Evolutionary conservation across 1,140 invertebrate species (phyloP).

Genomic region (Musca domestica): DNA sequence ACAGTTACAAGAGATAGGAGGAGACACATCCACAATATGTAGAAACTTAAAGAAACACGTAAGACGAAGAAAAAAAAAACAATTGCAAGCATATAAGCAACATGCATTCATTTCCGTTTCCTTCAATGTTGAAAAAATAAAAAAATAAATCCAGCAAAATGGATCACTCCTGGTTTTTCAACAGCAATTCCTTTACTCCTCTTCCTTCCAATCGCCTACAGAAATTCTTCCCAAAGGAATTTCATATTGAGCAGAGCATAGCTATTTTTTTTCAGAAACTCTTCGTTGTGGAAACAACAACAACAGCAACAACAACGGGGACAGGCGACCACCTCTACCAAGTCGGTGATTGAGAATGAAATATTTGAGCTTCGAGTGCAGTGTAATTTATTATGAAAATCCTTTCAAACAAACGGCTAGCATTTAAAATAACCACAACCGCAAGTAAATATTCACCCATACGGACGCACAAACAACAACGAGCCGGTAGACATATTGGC

Average conservation of each 20-base stretch:
- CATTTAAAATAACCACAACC: conserved; percentile 22
- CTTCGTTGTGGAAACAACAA: not conserved
- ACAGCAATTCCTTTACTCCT: not conserved
- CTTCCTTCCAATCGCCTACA: no score
- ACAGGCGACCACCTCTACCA: not conserved
- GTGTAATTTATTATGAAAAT: conserved; percentile 26
- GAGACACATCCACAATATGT: not conserved
- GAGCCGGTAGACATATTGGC: no score
- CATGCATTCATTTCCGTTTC: conserved; percentile 28
- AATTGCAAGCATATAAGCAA: conserved; percentile 20
- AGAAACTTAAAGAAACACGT: not conserved
- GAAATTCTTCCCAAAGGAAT: not conserved
- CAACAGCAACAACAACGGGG: not conserved
- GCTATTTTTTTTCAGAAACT: not conserved
- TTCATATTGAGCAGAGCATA: not conserved
- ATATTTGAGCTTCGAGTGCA: conserved; percentile 26
- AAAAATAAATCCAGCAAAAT: no score
- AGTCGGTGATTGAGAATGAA: conserved; percentile 25
- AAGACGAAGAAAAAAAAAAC: not conserved
- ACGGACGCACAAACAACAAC: not conserved
- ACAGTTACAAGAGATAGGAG: not conserved
- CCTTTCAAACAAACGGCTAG: conserved; percentile 12
- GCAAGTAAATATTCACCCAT: not conserved
- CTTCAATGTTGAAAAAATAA: not conserved
- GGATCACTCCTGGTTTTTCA: not conserved